Base-by-base conservation (phyloP, 2,113 vertebrate species). In the Rhadina sibilatrix region DNA sequence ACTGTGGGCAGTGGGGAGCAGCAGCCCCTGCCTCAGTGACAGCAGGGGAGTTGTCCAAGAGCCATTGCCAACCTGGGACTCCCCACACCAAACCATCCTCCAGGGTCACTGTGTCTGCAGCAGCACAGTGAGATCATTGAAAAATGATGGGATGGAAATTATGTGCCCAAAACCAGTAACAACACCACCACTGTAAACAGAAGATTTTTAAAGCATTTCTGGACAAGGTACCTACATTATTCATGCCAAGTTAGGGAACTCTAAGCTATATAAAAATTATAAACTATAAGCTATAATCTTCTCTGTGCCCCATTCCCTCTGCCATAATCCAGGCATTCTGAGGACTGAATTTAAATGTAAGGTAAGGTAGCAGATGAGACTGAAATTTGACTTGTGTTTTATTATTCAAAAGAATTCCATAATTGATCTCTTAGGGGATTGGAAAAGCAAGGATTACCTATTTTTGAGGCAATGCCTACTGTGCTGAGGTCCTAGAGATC, bases 361-460 rank as follows among this genome's bases (percentile, higher is more conserved):
- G 54, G 21, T 70, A 42, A 83, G 12, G 71, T 31, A 76, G 8
- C 33, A 80, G 35, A 27, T 54, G 30, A 77, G 31, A 83, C 27
- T 54, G 57, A 96, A 79, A 92, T 74, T 63, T 74, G 38, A 74
- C 56, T 71, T 71, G n/a, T 5, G 10, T 57, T 87, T 72, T 83
- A 50, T 80, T 88, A 90, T 89, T 75, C 37, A 66, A 72, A 88
- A 83, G 4, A 77, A 88, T 92, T 81, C n/a, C 20, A 21, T 96
- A 95, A 93, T 56, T 96, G 64, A 80, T 94, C 83, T 95, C 93
- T 92, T 81, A 94, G 87, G 71, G 92, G 64, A 15, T 68, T 94
- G 52, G 38, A 31, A 49, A 95, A 83, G 44, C 10, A 63, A 44
- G 35, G 9, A 81, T 66, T 80, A 54, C 20, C 6, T 74, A 28